Percentiles rank a stretch among this genome's conserved stretches.
phyloP scores from a whole-genome alignment of 2,113 vertebrate species.

The Oncorhynchus masou region DNA sequence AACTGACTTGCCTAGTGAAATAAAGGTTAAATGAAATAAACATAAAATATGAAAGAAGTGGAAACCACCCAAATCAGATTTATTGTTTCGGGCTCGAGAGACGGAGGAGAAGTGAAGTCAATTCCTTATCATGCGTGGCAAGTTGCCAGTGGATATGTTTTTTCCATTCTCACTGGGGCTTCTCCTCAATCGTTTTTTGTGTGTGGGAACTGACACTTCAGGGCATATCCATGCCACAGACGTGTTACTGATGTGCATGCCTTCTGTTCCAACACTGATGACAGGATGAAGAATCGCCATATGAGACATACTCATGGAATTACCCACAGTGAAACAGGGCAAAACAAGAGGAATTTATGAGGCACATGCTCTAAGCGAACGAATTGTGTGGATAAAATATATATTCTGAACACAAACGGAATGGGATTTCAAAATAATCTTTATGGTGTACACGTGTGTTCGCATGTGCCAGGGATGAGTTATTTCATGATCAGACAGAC shows the following conservation, averaged over 20 bases:
- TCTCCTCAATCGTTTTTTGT: conserved; percentile 47
- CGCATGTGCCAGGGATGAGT: conserved; percentile 34
- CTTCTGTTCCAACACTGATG: conserved; percentile 50
- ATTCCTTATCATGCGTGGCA: conserved; percentile 62
- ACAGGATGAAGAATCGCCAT: conserved; percentile 44
- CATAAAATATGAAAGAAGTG: conserved; percentile 14
- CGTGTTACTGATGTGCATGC: conserved; percentile 55
- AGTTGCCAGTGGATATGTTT: conserved; percentile 55
- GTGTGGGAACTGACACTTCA: conserved; percentile 62
- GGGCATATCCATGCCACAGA: conserved; percentile 60
- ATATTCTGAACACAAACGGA: neutral
- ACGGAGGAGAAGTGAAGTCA: conserved; percentile 34
- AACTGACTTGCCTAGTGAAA: too few relatives aligned
- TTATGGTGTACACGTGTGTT: neutral
- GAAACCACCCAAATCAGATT: conserved; percentile 44
- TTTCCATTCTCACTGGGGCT: conserved; percentile 47
- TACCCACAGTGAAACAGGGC: conserved; percentile 43
- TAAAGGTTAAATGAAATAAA: too few relatives aligned
- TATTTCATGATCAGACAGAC: conserved; percentile 1
- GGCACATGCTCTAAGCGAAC: neutral
- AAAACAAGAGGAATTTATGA: conserved; percentile 1
- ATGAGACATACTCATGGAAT: conserved; percentile 40
- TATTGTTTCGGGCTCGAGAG: conserved; percentile 11
- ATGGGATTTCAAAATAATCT: neutral
- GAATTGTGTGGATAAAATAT: neutral